Evolutionary conservation across 2,113 vertebrate genomes (phyloP), one percentile per base, ranked within the genome.

Genomic region (Myotis brandtii): DNA sequence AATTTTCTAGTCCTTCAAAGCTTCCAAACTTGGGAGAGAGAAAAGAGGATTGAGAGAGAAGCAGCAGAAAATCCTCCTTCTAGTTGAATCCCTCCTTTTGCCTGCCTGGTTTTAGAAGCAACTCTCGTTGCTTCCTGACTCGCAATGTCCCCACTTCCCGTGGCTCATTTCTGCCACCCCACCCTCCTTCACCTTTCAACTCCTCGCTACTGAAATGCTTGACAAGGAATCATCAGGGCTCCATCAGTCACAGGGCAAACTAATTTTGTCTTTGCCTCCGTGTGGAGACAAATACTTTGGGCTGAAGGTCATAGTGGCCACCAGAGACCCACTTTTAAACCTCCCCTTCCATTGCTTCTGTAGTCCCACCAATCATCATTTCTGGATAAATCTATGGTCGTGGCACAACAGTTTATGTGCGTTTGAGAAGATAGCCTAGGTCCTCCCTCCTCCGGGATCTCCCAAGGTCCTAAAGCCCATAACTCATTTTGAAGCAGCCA

Each of bases 241-340:
- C 80, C 6, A 3, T 92, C 69, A 43, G 82, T 80, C 95, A 89
- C 25, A 37, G 21, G n/a, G 85, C 17, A 48, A 69, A 93, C 40
- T 12, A 17, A 62, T 73, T 91, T 67, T 64, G 64, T 70, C 82
- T 93, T 52, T 69, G 50, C 56, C 70, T 95, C 30, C 1, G 14
- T 79, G 48, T n/a, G n/a, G 86, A 89, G 82, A 73, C 67, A 93
- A 83, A 83, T 50, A 43, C 50, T 73, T 86, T 18, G 52, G 82
- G 30, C 56, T 40, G 81, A 87, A 94, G 12, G 37, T 85, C 76
- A 75, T 4, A 50, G 11, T 25, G 52, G 64, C 37, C 64, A 25
- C 52, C 64, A 50, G 90, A 90, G 92, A 94, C 81, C 14, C 30
- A 54, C 81, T 90, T 93, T 37, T 20, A 86, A 87, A 84, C 40